phyloP scores from a whole-genome alignment of 2,888 invertebrate species.

The Acanthosoma haemorrhoidale region DNA sequence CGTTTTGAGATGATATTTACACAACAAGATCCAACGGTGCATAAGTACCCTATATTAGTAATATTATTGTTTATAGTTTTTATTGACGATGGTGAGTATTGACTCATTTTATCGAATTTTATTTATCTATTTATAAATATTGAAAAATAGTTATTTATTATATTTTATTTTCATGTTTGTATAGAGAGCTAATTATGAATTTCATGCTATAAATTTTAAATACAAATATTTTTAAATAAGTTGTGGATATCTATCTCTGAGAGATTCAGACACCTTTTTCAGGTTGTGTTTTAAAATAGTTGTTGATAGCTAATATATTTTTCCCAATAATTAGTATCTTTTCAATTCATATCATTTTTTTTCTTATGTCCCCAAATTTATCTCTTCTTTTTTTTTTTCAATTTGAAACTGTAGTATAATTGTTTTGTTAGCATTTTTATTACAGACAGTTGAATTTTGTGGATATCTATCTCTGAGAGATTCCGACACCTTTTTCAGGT shows the following conservation, averaged over 20 bases:
- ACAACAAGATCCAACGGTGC: not conserved
- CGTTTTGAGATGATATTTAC: slow-evolving; percentile 2
- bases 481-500: not conserved
- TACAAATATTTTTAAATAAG: not conserved
- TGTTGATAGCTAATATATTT: not conserved
- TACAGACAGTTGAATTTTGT: not conserved
- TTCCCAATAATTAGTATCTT: too few species aligned
- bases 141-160: slow-evolving; percentile 4
- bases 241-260: slow-evolving; percentile 5
- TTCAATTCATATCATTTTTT: too few species aligned
- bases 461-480: slow-evolving; percentile 8
- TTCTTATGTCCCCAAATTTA: too few species aligned
- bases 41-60: not conserved
- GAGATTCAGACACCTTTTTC: not conserved
- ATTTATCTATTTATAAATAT: not conserved
- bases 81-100: not conserved
- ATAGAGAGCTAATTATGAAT: not conserved
- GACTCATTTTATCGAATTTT: not conserved
- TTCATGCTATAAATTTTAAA: too few species aligned
- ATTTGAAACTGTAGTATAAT: not conserved
- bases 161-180: not conserved
- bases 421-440: not conserved
- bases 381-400: too few species aligned
- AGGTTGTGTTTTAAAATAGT: slow-evolving; percentile 6
- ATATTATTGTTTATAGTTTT: slow-evolving; percentile 11